These are phyloP conservation scores for Caranx ignobilis DNA, from an alignment of 2,113 vertebrate species.

Conservation along the genomic window DNA sequence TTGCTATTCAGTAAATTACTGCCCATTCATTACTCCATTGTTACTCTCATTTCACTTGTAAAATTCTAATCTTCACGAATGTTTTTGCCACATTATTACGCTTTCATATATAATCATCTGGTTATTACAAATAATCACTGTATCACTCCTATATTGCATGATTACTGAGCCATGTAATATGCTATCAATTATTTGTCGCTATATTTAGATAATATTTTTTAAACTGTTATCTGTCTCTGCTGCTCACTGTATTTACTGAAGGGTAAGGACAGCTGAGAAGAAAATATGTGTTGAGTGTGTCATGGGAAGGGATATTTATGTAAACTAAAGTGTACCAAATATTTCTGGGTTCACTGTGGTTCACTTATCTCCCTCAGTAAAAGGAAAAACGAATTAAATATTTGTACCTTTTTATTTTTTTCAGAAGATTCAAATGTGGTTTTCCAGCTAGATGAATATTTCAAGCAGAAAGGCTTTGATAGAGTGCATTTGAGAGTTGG, in stretches of 20 bases:
- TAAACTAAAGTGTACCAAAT: constrained; percentile 61
- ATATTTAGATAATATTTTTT: constrained; percentile 4
- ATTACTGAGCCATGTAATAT: background rate
- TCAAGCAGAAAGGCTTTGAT: constrained; percentile 79
- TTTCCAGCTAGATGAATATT: constrained; percentile 82
- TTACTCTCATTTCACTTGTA: background rate
- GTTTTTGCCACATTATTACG: background rate
- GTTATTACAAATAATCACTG: background rate
- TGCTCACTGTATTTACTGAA: constrained; percentile 30
- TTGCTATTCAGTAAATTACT: background rate
- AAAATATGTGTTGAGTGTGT: constrained; percentile 20
- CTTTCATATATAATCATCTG: background rate
- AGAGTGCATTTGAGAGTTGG: constrained; percentile 79
- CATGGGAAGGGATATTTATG: constrained; percentile 49
- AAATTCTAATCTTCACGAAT: background rate
- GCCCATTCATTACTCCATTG: background rate
- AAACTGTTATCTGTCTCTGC: background rate
- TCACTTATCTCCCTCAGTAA: constrained; percentile 51
- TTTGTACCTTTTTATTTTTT: constrained; percentile 67
- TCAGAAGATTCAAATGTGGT: constrained; percentile 75
- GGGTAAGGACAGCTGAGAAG: background rate
- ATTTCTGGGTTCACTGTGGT: constrained; percentile 55
- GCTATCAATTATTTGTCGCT: background rate
- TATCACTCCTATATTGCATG: background rate
- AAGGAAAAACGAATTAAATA: constrained; percentile 66